Base-by-base conservation (phyloP, 2,888 invertebrate genomes). In the Halocaridina rubra region DNA sequence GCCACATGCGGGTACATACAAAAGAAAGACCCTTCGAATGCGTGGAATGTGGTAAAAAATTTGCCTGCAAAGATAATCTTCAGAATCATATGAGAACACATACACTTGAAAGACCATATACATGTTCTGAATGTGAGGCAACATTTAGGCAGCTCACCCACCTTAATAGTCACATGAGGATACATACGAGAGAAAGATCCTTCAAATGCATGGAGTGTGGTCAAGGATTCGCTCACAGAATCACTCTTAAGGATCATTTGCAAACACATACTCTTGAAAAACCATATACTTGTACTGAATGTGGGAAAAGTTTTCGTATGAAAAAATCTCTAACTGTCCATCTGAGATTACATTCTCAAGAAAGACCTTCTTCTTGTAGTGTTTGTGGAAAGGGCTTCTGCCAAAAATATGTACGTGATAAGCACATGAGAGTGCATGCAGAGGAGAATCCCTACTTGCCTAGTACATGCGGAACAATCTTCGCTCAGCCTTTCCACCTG, bases 241-340 rank as follows among this genome's bases (percentile, higher is more conserved):
- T n/a, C n/a, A n/a, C n/a, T n/a, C n/a, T n/a, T n/a, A n/a, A n/a
- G n/a, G n/a, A n/a, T n/a, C 79, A 79, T 24, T n/a, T 39, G 67
- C 27, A 29, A 46, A 67, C 29, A 29, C 79, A 79, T 33, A 79
- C 67, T 16, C 67, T 64, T 8, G 39, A 67, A n/a, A 79, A 39
- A 46, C 79, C 67, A 29, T 75, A 46, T 7, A 29, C 22, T 22
- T 75, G 75, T 24, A 46, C 53, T 53, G 13, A 75, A 22, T 75
- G 75, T 53, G 46, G 24, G n/a, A 75, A 69, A 29, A 30, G 29
- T 16, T 69, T 69, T 8, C 30, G 29, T 69, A 30, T 29, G n/a
- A 69, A 69, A 27, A 69, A 19, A 29, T n/a, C 24, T 16, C 30
- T 69, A 1, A 69, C 16, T 10, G 19, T 69, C 19, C 75, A 75